Base-by-base conservation (phyloP, 2,113 vertebrate genomes). In the Manacus vitellinus region DNA sequence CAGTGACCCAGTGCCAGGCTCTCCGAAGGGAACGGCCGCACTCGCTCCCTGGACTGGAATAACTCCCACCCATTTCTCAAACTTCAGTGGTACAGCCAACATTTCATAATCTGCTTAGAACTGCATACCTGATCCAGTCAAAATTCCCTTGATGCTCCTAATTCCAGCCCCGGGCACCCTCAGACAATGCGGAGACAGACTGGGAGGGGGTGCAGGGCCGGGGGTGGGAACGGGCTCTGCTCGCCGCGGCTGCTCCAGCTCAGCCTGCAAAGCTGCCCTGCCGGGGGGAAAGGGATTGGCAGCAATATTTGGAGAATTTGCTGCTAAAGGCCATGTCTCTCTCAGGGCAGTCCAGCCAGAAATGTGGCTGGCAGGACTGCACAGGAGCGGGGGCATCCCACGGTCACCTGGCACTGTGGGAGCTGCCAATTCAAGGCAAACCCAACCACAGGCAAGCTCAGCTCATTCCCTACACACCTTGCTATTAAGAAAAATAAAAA, bases 141-240 rank as follows among this genome's bases (percentile, higher is more conserved):
- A 27, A 75, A 49, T 16, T 37, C 65, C 27, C 85, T 13, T 24
- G 10, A 19, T 28, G 62, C 56, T 75, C 83, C 72, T 80, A 67
- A 46, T 61, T 44, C 72, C 81, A 33, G 44, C 67, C 67, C 27
- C 1, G 2, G 58, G 75, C 83, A 51, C 55, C 37, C 74, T 22
- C 44, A 37, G 46, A 7, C 47, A 23, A 16, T 1, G 61, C 24
- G 5, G 6, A 62, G 23, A 9, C 43, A 24, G 39, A 6, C 6
- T 0, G 4, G 6, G 14, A 28, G n/a, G 2, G 39, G 55, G 59
- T 21, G 39, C 1, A 37, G 55, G 8, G 18, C 14, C 3, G 35
- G 44, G 72, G 51, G 21, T 1, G 46, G 55, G 31, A 18, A 19
- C n/a, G 6, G 1, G 2, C 4, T 0, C 20, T 8, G 25, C 17